Percentiles rank a stretch among this genome's conserved stretches.
phyloP scores from a whole-genome alignment of 2,888 invertebrate genomes.

The Temnothorax ravouxi region DNA sequence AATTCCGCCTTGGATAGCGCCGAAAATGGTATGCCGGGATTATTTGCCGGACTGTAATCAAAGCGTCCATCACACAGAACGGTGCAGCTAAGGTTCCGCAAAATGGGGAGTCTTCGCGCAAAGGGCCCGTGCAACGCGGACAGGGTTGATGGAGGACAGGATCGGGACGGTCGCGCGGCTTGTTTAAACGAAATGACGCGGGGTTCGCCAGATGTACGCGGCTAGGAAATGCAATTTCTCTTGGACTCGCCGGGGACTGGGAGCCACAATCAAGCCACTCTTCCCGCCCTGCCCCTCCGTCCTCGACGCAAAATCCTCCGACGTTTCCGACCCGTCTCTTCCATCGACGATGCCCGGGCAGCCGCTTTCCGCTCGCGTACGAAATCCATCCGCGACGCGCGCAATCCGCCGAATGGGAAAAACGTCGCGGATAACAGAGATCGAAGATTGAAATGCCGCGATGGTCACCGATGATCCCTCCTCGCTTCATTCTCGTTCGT shows the following conservation, averaged over 20 bases:
- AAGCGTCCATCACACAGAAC: conserved; percentile 63
- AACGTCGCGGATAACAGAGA: conserved; percentile 31
- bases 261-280: conserved; percentile 66
- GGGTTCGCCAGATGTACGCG: conserved; percentile 60
- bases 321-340: conserved; percentile 53
- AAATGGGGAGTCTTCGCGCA: conserved; percentile 61
- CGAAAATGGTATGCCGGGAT: conserved; percentile 45
- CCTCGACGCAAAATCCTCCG: conserved; percentile 44
- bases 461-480: conserved; percentile 1
- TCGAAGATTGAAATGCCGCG: conserved; percentile 69
- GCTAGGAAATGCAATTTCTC: conserved; percentile 75
- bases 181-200: conserved; percentile 76
- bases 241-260: conserved; percentile 61
- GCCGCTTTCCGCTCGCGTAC: conserved; percentile 38
- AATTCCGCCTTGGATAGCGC: background rate
- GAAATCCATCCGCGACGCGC: conserved; percentile 66
- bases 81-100: conserved; percentile 24
- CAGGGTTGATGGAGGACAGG: conserved; percentile 42
- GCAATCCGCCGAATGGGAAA: conserved; percentile 30
- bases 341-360: conserved; percentile 50
- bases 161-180: conserved; percentile 71
- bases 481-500: conserved; percentile 1
- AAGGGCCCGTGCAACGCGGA: conserved; percentile 17
- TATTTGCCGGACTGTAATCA: conserved; percentile 67
- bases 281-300: background rate